A percentile compares a stretch with the other conserved stretches of the same genome.
phyloP scores from a whole-genome alignment of 2,113 vertebrate species.

The Silurus meridionalis region DNA sequence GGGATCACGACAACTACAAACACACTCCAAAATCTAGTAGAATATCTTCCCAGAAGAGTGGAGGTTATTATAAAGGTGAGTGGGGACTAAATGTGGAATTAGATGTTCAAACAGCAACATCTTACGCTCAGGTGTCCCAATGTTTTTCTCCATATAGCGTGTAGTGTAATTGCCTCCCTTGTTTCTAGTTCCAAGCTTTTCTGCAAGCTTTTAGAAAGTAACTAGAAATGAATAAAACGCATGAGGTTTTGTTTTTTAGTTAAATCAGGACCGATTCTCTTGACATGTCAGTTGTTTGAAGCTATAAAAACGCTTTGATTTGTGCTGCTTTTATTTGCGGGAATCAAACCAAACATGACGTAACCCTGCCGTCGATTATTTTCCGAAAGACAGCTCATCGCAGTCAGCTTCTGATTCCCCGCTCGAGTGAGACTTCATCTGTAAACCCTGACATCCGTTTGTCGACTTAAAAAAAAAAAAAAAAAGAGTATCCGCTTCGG shows the following conservation, averaged over 20 bases:
- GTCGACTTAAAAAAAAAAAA: not conserved
- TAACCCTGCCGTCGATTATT: not conserved
- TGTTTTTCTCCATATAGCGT: too few species aligned
- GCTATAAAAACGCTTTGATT: not conserved
- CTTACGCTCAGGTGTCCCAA: too few species aligned
- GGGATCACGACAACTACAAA: too few species aligned
- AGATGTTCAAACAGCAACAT: too few species aligned
- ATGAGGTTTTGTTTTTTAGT: not conserved
- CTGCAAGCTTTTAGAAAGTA: too few species aligned
- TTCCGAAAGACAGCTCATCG: not conserved
- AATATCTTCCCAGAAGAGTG: too few species aligned
- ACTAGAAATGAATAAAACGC: not conserved
- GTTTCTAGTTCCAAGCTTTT: too few species aligned
- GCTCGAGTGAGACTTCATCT: not conserved
- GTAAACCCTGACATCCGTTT: not conserved
- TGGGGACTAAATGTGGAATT: too few species aligned
- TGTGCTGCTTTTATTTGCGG: not conserved
- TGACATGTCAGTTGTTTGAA: not conserved
- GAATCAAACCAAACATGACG: not conserved
- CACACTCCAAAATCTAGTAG: too few species aligned
- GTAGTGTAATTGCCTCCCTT: too few species aligned
- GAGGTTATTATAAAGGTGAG: too few species aligned
- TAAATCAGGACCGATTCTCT: too few species aligned
- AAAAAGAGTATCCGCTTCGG: not conserved
- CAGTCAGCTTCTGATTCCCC: not conserved